phyloP scores from a whole-genome alignment of 2,797 vertebrate species.

The Philypnodon macrostomus region DNA sequence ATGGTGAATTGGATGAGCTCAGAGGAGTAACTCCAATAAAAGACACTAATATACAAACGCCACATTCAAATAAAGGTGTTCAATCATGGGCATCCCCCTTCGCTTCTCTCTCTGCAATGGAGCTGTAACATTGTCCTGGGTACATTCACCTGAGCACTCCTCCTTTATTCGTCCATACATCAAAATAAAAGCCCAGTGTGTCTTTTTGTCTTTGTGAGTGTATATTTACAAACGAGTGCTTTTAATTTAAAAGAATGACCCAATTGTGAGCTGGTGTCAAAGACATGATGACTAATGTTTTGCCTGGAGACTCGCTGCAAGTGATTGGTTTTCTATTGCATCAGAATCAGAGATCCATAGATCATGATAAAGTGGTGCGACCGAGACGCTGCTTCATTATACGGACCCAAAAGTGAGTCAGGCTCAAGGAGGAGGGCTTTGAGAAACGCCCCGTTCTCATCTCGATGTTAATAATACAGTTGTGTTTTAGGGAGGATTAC shows the following conservation, averaged over 20 bases:
- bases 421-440: slow-evolving; percentile 35
- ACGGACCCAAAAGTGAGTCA: slow-evolving; percentile 64
- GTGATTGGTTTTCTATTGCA: slow-evolving; percentile 84
- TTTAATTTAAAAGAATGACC: slow-evolving; percentile 85
- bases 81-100: slow-evolving; percentile 45
- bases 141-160: slow-evolving; percentile 64
- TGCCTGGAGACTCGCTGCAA: slow-evolving; percentile 75
- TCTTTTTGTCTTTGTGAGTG: slow-evolving; percentile 69
- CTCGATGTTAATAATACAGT: slow-evolving; percentile 38
- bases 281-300: slow-evolving; percentile 84
- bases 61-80: slow-evolving; percentile 58
- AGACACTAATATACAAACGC: slow-evolving; percentile 53
- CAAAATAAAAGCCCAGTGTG: slow-evolving; percentile 73
- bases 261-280: slow-evolving; percentile 78
- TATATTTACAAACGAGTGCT: slow-evolving; percentile 82
- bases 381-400: slow-evolving; percentile 73
- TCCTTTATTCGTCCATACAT: slow-evolving; percentile 78
- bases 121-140: slow-evolving; percentile 20
- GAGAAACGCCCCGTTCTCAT: slow-evolving; percentile 47
- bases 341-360: slow-evolving; percentile 84
- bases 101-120: slow-evolving; percentile 18
- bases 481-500: slow-evolving; percentile 29
- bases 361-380: slow-evolving; percentile 80
- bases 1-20: no score
- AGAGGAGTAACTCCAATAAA: slow-evolving; percentile 64